Base-by-base conservation (phyloP, 2,888 invertebrate genomes). In the Cephalotes varians region DNA sequence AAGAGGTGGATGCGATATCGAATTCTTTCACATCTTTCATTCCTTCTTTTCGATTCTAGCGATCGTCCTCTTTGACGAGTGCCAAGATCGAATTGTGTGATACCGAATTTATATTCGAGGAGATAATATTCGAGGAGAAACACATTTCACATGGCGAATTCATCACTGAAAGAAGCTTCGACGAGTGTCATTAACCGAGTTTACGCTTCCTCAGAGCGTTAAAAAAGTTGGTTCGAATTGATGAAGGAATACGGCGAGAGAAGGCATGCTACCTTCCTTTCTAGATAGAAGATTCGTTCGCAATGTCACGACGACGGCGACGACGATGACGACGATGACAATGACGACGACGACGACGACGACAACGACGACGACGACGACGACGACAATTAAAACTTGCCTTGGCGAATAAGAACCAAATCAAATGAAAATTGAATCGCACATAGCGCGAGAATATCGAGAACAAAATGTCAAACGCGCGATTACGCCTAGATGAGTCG, bases 301-400 rank as follows among this genome's bases (percentile, higher is more conserved):
- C 28, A 9, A 49, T 69, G 47, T 69, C 31, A 69, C n/a, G 69
- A 49, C 31, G n/a, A 69, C 37, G 64, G 9, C 34, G 64, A 37
- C 34, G 40, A 25, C 7, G 25, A 25, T 9, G 25, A 54, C 5
- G 54, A 54, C 1, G 54, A 54, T 0, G 54, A 9, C 10, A 21
- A 21, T 9, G 7, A 9, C 12, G 28, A 58, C 18, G 31, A 31
- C 7, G 58, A 47, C 28, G 40, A 47, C 1, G 44, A 12, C 37
- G 12, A 21, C 2, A 21, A 18, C 2, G 37, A 21, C 49, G 31
- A n/a, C 7, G 7, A n/a, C n/a, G 18, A 12, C 9, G n/a, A 12
- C 18, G 10, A 31, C 7, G 28, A 34, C 7, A 49, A 12, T n/a
- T n/a, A n/a, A 25, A 25, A 3, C 12, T 62, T 31, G 10, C 64